These are phyloP conservation scores for Neotoxoptera formosana DNA, from an alignment of 1,140 invertebrate genomes.

Conservation along the genomic window DNA sequence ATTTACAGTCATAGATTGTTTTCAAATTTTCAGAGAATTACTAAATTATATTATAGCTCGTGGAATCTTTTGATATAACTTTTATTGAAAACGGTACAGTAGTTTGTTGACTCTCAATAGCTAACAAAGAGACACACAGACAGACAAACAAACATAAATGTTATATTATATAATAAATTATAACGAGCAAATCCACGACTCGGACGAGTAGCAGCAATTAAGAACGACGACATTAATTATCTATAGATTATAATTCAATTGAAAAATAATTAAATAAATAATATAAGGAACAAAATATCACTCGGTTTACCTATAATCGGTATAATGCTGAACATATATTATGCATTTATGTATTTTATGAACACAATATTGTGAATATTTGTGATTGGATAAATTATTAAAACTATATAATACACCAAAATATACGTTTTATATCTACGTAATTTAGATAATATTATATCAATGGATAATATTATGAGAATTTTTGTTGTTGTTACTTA, in stretches of 20 bases:
- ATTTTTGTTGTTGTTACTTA: background rate
- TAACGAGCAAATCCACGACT: background rate
- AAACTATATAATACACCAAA: background rate
- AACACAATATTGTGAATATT: too few species aligned
- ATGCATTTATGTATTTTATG: too few species aligned
- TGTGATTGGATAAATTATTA: too few species aligned
- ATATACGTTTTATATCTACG: too few species aligned
- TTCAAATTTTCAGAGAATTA: background rate
- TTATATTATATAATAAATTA: background rate
- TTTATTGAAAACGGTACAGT: too few species aligned
- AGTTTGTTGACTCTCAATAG: too few species aligned
- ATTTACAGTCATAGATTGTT: background rate
- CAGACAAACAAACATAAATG: too few species aligned
- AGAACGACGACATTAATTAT: background rate
- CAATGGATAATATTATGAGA: background rate
- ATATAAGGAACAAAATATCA: background rate
- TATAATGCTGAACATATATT: background rate
- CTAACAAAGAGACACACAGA: too few species aligned
- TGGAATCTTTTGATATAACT: too few species aligned
- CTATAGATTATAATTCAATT: background rate
- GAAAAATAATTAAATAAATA: background rate
- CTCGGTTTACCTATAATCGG: background rate
- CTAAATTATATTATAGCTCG: too few species aligned
- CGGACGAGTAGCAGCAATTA: background rate
- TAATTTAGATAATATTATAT: background rate